These are phyloP conservation scores for Orgyia antiqua DNA, from an alignment of 2,888 invertebrate genomes.

Conservation along the genomic window DNA sequence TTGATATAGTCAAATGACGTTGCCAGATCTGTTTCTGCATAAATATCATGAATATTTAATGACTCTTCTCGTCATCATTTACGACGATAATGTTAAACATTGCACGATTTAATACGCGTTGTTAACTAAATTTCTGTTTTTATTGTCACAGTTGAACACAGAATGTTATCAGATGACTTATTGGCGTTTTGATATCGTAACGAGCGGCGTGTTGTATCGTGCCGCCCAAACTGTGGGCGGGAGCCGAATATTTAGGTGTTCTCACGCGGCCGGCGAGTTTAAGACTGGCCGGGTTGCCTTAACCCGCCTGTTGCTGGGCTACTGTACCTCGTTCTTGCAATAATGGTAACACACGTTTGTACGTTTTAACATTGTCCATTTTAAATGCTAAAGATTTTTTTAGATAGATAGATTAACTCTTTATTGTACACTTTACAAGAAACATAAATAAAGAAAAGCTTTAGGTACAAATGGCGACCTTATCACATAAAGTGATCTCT, in stretches of 20 bases:
- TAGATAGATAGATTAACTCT: no score
- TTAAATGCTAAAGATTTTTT: no score
- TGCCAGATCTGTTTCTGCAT: constrained; percentile 35
- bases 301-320: constrained; percentile 53
- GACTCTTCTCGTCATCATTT: constrained; percentile 45
- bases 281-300: constrained; percentile 29
- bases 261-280: constrained; percentile 21
- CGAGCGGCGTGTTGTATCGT: constrained; percentile 11
- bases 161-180: constrained; percentile 6
- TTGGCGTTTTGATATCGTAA: constrained; percentile 12
- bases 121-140: constrained; percentile 32
- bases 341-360: constrained; percentile 27
- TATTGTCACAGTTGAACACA: constrained; percentile 35
- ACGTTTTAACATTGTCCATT: no score
- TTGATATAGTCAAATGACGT: constrained; percentile 41
- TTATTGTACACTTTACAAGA: no score
- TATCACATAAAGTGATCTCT: no score
- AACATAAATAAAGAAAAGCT: no score
- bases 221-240: constrained; percentile 21
- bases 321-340: constrained; percentile 27
- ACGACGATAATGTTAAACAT: constrained; percentile 29
- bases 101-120: constrained; percentile 31
- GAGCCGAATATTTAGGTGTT: constrained; percentile 27
- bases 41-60: constrained; percentile 48
- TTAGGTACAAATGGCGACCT: no score